phyloP scores from a whole-genome alignment of 2,113 vertebrate genomes.

The Hiodon tergisus region DNA sequence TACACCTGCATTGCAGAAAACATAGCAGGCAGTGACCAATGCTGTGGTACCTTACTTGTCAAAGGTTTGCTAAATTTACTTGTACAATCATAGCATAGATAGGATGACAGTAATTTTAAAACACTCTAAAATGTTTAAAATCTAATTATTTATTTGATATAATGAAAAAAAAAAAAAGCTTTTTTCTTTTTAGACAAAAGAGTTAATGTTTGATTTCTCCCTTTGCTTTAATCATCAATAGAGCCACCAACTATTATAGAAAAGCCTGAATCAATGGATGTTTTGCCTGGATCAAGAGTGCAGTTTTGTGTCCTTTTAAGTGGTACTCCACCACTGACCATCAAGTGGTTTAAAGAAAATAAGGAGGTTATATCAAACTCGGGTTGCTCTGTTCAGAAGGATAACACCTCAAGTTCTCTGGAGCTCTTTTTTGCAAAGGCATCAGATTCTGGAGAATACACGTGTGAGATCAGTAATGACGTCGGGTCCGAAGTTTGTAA shows the following conservation, averaged over 20 bases:
- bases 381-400: slow-evolving; percentile 78
- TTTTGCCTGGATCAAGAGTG: slow-evolving; percentile 81
- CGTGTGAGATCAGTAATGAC: slow-evolving; percentile 89
- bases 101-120: neutral
- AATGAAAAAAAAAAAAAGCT: neutral
- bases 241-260: slow-evolving; percentile 88
- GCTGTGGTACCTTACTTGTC: slow-evolving; percentile 80
- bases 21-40: slow-evolving; percentile 84
- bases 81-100: too few relatives aligned
- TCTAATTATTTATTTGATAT: slow-evolving; percentile 1
- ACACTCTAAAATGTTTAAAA: neutral
- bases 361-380: slow-evolving; percentile 79
- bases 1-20: slow-evolving; percentile 91
- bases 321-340: slow-evolving; percentile 81
- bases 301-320: slow-evolving; percentile 79
- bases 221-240: slow-evolving; percentile 45
- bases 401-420: slow-evolving; percentile 77
- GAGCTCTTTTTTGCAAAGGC: slow-evolving; percentile 84
- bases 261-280: slow-evolving; percentile 83
- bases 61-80: slow-evolving; percentile 75
- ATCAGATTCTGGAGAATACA: slow-evolving; percentile 83
- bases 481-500: slow-evolving; percentile 83
- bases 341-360: slow-evolving; percentile 93
- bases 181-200: too few relatives aligned
- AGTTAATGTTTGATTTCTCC: neutral